Percentiles rank a stretch among this genome's conserved stretches.
Evolutionary conservation across 2,888 invertebrate genomes (phyloP).

Genomic region (Cyaniris semiargus): DNA sequence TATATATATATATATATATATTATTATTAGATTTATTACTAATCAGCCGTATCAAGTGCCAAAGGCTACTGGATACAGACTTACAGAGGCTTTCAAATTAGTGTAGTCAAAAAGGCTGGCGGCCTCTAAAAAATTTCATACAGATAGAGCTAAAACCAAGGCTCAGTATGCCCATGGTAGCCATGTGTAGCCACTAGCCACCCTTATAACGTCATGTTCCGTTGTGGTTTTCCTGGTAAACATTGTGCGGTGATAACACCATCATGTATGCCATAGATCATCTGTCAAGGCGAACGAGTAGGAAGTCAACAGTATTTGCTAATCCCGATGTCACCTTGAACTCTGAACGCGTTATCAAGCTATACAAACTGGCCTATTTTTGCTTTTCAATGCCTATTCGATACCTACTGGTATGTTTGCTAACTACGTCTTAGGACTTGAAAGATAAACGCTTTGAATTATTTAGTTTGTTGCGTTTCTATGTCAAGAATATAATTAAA

Average conservation of each 20-base stretch:
- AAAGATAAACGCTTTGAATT: no score
- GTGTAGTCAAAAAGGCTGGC: no score
- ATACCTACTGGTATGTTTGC: neutral
- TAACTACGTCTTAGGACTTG: neutral
- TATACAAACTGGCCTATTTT: slow-evolving; percentile 18
- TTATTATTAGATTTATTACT: no score
- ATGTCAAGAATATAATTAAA: neutral
- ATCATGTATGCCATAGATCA: slow-evolving; percentile 3
- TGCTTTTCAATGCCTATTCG: neutral
- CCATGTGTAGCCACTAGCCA: neutral
- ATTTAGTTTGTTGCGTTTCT: neutral
- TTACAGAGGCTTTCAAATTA: no score
- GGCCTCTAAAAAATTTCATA: no score
- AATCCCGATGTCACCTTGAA: slow-evolving; percentile 27
- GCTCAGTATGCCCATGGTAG: neutral
- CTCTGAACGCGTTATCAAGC: slow-evolving; percentile 10
- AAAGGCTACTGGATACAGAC: no score
- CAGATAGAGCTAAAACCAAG: neutral
- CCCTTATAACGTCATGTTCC: neutral
- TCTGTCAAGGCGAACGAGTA: slow-evolving; percentile 24
- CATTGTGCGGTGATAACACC: neutral
- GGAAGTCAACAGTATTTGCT: slow-evolving; percentile 22
- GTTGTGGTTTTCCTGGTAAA: neutral
- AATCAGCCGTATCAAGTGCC: no score
- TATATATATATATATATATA: no score